Evolutionary conservation across 2,113 vertebrate genomes (phyloP).

Genomic region (Callipepla squamata): DNA sequence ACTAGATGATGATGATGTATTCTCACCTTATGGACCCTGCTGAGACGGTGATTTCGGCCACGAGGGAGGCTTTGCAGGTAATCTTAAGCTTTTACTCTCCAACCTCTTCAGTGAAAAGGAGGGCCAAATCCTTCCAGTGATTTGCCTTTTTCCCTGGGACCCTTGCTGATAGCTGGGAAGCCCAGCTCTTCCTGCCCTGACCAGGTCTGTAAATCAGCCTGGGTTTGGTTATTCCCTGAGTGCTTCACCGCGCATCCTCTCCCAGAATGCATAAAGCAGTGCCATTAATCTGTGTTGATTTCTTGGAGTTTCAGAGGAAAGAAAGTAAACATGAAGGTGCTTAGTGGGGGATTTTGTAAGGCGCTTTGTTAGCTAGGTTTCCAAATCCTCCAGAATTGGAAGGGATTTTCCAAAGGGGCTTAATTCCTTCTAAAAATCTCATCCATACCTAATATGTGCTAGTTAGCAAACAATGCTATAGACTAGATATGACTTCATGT

Average conservation of each 20-base stretch:
- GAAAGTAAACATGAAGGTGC: background rate
- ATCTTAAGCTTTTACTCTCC: background rate
- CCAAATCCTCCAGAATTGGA: background rate
- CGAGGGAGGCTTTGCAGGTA: background rate
- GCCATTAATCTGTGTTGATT: fast-evolving
- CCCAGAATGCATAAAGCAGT: background rate
- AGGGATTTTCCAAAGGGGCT: background rate
- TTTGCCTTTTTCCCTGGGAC: background rate
- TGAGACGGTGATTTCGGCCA: slow-evolving; percentile 4
- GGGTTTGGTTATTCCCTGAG: background rate
- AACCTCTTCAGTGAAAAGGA: background rate
- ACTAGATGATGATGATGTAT: background rate
- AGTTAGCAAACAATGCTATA: background rate
- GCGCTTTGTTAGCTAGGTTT: background rate
- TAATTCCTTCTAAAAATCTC: background rate
- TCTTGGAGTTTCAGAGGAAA: background rate
- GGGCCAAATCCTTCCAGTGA: background rate
- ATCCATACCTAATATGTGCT: background rate
- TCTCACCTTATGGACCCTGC: background rate
- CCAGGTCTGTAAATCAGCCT: background rate
- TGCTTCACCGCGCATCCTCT: background rate
- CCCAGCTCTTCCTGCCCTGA: background rate
- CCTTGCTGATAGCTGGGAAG: background rate
- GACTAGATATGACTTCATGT: background rate
- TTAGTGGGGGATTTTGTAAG: background rate